These are phyloP conservation scores for Drosophila kambysellisi DNA, from an alignment of 2,888 invertebrate species.

Conservation along the genomic window DNA sequence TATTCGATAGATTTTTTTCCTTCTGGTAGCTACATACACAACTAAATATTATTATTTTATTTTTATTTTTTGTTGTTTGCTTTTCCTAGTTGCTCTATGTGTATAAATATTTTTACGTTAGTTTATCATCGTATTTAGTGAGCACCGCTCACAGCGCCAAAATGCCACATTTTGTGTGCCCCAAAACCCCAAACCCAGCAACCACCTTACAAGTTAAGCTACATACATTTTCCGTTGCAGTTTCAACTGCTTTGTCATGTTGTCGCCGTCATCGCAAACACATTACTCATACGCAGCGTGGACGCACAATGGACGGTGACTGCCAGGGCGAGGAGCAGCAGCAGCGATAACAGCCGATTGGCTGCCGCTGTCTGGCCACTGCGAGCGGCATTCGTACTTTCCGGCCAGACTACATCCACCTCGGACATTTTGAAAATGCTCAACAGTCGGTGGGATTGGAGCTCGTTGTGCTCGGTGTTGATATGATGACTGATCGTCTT, in stretches of 20 bases:
- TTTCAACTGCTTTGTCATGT: constrained; percentile 72
- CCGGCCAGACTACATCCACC: constrained; percentile 93
- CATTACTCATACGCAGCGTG: constrained; percentile 60
- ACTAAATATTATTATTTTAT: constrained; percentile 19
- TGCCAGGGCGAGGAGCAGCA: constrained; percentile 58
- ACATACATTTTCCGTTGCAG: constrained; percentile 44
- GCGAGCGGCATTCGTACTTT: constrained; percentile 81
- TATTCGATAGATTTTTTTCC: constrained; percentile 28
- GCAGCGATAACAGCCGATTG: constrained; percentile 49
- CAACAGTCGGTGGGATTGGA: constrained; percentile 93
- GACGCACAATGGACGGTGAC: constrained; percentile 44
- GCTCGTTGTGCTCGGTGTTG: constrained; percentile 93
- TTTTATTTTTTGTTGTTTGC: not conserved
- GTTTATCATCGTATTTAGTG: constrained; percentile 46
- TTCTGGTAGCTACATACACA: constrained; percentile 37
- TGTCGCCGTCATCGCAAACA: constrained; percentile 48
- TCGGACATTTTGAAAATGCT: constrained; percentile 97
- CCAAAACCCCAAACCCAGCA: constrained; percentile 11
- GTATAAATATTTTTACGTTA: constrained; percentile 36
- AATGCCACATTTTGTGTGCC: constrained; percentile 10
- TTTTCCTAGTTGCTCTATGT: constrained; percentile 3
- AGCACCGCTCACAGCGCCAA: constrained; percentile 34
- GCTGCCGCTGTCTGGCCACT: constrained; percentile 62
- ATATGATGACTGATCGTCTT: constrained; percentile 93
- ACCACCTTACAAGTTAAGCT: constrained; percentile 48